These are phyloP conservation scores for Amphiduros pacificus DNA, from an alignment of 2,888 invertebrate species.

Conservation along the genomic window DNA sequence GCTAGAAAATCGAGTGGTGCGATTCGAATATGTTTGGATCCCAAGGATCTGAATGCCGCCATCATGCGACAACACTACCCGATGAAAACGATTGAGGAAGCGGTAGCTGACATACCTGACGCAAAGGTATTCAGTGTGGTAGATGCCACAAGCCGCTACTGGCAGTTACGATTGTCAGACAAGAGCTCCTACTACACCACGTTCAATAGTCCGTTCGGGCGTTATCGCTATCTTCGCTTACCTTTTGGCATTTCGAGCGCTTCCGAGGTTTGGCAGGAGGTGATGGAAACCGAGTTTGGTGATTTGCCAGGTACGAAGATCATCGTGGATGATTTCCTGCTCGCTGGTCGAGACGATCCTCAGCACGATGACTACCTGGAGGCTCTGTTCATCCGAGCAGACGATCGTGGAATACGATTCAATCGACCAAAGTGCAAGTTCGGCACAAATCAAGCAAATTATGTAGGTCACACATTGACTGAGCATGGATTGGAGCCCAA, in stretches of 20 bases:
- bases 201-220: slow-evolving; percentile 28
- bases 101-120: slow-evolving; percentile 28
- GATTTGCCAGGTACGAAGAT: not conserved
- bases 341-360: not conserved
- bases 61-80: slow-evolving; percentile 31
- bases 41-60: slow-evolving; percentile 29
- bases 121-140: slow-evolving; percentile 28
- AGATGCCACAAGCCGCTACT: slow-evolving; percentile 23
- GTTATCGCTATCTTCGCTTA: slow-evolving; percentile 25
- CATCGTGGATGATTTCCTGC: not conserved
- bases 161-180: slow-evolving; percentile 17
- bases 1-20: slow-evolving; percentile 23
- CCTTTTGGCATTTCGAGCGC: slow-evolving; percentile 28
- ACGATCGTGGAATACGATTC: not conserved
- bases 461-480: not conserved
- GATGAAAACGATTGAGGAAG: slow-evolving; percentile 34
- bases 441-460: not conserved
- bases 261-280: slow-evolving; percentile 27
- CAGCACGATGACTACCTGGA: not conserved
- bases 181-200: slow-evolving; percentile 23
- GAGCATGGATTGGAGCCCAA: not conserved
- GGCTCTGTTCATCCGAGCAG: not conserved
- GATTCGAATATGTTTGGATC: slow-evolving; percentile 33
- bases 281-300: slow-evolving; percentile 20
- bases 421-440: not conserved